phyloP scores from a whole-genome alignment of 2,888 invertebrate species.

The Augochlorella aurata region DNA sequence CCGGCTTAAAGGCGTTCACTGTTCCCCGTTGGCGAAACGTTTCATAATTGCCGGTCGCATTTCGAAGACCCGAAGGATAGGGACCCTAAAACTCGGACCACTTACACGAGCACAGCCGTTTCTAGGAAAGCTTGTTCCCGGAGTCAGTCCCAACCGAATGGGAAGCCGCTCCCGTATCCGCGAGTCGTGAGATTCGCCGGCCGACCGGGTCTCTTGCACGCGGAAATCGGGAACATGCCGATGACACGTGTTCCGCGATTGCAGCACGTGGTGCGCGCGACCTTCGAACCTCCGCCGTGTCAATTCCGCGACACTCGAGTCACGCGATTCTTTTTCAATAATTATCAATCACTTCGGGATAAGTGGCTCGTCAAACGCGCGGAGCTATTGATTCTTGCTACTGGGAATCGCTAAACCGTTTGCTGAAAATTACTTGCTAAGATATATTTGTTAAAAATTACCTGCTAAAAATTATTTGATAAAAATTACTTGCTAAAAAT shows the following conservation, averaged over 20 bases:
- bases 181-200: conserved; percentile 59
- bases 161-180: conserved; percentile 41
- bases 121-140: conserved; percentile 56
- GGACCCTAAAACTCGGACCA: conserved; percentile 37
- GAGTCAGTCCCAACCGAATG: conserved; percentile 41
- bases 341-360: neutral
- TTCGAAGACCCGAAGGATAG: conserved; percentile 31
- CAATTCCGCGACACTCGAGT: neutral
- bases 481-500: no score
- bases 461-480: no score
- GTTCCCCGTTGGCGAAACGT: conserved; percentile 37
- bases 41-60: conserved; percentile 50
- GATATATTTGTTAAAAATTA: no score
- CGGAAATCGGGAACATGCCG: conserved; percentile 61
- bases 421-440: no score
- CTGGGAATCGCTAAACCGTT: no score
- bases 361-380: neutral
- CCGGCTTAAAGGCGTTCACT: conserved; percentile 11
- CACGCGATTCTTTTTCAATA: conserved; percentile 6
- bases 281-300: neutral
- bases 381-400: neutral
- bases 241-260: conserved; percentile 59
- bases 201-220: conserved; percentile 30
- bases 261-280: conserved; percentile 1
- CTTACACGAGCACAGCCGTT: conserved; percentile 38